Conservation (phyloP, 2,113 vertebrate species). For the Hydropotes inermis region DNA sequence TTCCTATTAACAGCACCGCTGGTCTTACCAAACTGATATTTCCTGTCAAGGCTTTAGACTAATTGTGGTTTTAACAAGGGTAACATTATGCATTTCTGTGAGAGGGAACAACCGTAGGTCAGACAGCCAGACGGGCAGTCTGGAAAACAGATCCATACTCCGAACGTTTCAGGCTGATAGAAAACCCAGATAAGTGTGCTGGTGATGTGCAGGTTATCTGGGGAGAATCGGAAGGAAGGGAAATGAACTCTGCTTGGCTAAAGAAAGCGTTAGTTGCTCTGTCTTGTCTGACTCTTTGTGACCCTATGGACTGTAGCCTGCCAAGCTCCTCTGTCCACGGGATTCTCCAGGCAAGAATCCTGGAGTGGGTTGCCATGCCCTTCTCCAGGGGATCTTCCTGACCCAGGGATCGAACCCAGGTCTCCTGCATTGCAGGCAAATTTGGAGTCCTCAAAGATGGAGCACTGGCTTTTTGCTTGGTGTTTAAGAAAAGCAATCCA, state of each 20-base stretch:
- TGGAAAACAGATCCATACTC: slow-evolving; percentile 85
- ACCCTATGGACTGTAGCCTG: background rate
- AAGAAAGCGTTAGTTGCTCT: background rate
- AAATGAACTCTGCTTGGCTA: slow-evolving; percentile 52
- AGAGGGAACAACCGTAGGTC: slow-evolving; percentile 73
- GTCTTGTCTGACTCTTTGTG: background rate
- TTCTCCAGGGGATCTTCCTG: background rate
- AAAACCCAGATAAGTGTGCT: slow-evolving; percentile 79
- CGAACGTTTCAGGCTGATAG: slow-evolving; percentile 80
- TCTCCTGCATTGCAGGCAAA: background rate
- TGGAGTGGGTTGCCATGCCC: background rate
- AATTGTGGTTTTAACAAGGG: slow-evolving; percentile 85
- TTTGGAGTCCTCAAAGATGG: background rate
- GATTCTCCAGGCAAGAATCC: background rate
- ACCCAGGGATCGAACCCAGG: background rate
- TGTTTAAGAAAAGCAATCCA: background rate
- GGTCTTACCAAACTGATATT: slow-evolving; percentile 83
- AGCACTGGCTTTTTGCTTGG: background rate
- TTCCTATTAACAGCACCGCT: slow-evolving; percentile 82
- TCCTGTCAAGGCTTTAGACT: slow-evolving; percentile 89
- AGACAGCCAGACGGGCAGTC: slow-evolving; percentile 84
- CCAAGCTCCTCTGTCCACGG: background rate
- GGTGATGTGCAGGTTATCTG: slow-evolving; percentile 68
- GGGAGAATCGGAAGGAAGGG: slow-evolving; percentile 62
- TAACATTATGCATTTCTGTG: slow-evolving; percentile 77